Percentiles rank a stretch among this genome's conserved stretches.
phyloP scores from a whole-genome alignment of 2,113 vertebrate genomes.

The Strix aluco region DNA sequence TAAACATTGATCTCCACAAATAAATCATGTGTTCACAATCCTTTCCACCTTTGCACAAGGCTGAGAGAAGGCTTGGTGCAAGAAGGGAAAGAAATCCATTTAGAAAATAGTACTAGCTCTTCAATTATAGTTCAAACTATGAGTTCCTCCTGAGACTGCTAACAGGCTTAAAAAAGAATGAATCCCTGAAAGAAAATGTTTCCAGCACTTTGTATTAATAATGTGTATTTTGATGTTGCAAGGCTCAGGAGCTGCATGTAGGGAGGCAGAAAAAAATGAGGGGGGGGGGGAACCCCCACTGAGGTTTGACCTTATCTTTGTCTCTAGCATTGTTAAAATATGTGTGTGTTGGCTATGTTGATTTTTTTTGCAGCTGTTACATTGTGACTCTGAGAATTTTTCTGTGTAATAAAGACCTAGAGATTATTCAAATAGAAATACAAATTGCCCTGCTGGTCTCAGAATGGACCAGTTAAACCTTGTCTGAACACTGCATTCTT shows the following conservation, averaged over 20 bases:
- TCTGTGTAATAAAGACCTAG: neutral
- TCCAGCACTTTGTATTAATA: neutral
- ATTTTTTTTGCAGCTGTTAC: neutral
- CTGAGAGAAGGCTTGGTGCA: neutral
- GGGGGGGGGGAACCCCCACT: neutral
- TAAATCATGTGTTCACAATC: neutral
- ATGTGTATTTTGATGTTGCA: neutral
- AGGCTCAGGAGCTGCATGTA: neutral
- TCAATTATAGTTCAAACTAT: neutral
- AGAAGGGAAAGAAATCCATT: neutral
- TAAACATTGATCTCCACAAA: neutral
- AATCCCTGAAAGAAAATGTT: neutral
- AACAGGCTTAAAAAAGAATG: neutral
- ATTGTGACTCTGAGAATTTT: neutral
- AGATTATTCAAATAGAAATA: neutral
- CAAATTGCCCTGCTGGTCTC: neutral
- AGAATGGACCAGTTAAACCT: neutral
- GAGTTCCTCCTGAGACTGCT: neutral
- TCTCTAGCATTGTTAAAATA: neutral
- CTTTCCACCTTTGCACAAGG: neutral
- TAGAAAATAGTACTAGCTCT: neutral
- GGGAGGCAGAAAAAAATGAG: neutral
- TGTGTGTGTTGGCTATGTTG: accelerated
- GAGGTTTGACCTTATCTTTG: neutral
- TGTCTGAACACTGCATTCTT: neutral